Conservation (phyloP, 1,140 invertebrate species). For the Uloborus diversus region DNA sequence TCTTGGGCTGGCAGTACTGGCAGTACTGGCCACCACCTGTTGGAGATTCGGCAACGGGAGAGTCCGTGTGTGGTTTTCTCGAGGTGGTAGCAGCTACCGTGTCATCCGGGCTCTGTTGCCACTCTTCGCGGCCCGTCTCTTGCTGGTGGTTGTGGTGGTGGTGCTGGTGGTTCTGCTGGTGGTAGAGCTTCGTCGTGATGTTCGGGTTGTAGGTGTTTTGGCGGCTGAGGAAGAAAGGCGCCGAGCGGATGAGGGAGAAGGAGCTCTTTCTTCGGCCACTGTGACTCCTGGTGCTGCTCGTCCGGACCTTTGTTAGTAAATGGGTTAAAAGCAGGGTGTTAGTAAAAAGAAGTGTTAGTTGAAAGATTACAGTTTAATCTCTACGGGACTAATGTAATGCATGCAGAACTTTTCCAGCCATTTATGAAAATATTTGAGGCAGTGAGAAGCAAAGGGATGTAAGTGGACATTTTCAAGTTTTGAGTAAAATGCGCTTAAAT, state of each 20-base stretch:
- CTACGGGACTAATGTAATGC: too few species aligned
- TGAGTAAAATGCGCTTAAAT: too few species aligned
- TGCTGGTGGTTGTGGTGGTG: not conserved
- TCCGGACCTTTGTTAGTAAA: constrained; percentile 10
- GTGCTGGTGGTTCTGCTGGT: constrained; percentile 35
- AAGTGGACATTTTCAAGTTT: too few species aligned
- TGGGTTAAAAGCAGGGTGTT: too few species aligned
- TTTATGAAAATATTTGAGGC: too few species aligned
- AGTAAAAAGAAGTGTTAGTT: too few species aligned
- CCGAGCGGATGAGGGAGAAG: constrained; percentile 31
- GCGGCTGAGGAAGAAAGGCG: constrained; percentile 21
- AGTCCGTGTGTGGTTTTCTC: not conserved
- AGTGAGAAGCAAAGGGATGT: too few species aligned
- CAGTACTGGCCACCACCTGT: constrained; percentile 40
- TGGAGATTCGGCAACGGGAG: not conserved
- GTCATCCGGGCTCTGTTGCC: not conserved
- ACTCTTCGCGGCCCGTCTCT: not conserved
- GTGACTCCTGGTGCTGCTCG: constrained; percentile 6
- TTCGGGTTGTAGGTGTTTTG: constrained; percentile 42
- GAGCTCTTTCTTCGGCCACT: constrained; percentile 23
- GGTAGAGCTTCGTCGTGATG: constrained; percentile 34
- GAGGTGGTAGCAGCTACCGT: not conserved
- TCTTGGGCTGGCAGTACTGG: constrained; percentile 40
- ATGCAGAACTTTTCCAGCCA: too few species aligned
- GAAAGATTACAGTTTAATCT: too few species aligned